Evolutionary conservation across 2,113 vertebrate genomes (phyloP).

Genomic region (Sylvia atricapilla): DNA sequence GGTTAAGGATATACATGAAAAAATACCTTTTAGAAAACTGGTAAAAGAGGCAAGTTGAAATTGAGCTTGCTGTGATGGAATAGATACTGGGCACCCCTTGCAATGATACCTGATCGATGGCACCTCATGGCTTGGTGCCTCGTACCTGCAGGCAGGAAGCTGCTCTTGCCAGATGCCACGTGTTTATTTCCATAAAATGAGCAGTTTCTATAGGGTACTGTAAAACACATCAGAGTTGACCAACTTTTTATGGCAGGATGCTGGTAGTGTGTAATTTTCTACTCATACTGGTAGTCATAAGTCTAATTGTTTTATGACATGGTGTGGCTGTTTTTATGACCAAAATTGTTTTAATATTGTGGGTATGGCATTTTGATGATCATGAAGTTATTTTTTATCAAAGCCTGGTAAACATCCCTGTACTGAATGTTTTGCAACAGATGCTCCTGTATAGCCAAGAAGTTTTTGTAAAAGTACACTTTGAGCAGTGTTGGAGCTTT

Average conservation of each 20-base stretch:
- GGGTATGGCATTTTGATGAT: background rate
- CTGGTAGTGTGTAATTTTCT: background rate
- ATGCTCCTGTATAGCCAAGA: background rate
- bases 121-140: background rate
- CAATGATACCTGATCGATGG: background rate
- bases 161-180: background rate
- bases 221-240: background rate
- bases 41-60: background rate
- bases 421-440: background rate
- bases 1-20: background rate
- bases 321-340: background rate
- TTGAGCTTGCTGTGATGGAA: background rate
- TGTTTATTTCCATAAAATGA: fast-evolving
- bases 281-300: background rate
- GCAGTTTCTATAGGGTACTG: background rate
- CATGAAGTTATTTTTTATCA: background rate
- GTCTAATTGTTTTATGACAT: background rate
- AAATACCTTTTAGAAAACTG: background rate
- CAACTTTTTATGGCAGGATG: background rate
- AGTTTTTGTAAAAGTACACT: background rate
- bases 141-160: background rate
- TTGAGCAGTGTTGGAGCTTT: background rate
- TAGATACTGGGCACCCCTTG: background rate
- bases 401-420: background rate
- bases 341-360: background rate